phyloP scores from a whole-genome alignment of 2,888 invertebrate genomes.

The Drosophila borborema region DNA sequence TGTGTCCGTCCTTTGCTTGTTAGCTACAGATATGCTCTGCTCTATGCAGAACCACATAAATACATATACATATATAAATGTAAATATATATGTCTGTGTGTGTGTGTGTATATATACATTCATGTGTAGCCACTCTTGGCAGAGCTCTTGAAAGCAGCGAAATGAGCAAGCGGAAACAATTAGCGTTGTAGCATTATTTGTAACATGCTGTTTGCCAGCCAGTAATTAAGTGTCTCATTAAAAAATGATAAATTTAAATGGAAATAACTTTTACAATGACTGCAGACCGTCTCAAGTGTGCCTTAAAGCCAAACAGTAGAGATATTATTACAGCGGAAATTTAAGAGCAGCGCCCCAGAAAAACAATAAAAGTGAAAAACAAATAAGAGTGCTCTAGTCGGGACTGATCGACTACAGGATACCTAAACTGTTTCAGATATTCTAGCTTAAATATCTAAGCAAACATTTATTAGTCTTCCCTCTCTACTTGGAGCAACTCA shows the following conservation, averaged over 20 bases:
- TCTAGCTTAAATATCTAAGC: too few species aligned
- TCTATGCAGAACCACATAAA: background rate
- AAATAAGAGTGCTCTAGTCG: background rate
- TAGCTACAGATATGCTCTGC: background rate
- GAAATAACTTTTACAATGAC: constrained; percentile 61
- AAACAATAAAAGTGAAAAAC: background rate
- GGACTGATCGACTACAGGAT: background rate
- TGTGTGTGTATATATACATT: background rate
- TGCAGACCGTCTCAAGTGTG: constrained; percentile 52
- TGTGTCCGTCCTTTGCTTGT: constrained; percentile 7
- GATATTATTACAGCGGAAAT: constrained; percentile 27
- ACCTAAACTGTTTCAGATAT: too few species aligned
- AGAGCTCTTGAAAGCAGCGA: constrained; percentile 34
- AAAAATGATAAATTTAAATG: constrained; percentile 81
- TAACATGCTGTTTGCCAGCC: constrained; percentile 73
- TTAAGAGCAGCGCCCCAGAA: constrained; percentile 13
- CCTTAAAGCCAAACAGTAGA: constrained; percentile 39
- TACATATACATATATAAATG: background rate
- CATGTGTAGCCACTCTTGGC: constrained; percentile 14
- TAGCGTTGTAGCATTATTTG: constrained; percentile 79
- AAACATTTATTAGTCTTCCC: too few species aligned
- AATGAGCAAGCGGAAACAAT: constrained; percentile 81
- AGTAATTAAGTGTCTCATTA: constrained; percentile 79
- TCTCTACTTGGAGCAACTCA: too few species aligned
- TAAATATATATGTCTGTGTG: background rate